A percentile compares a stretch with the other conserved stretches of the same genome.
These are phyloP conservation scores for Pollachius pollachius DNA, from an alignment of 2,113 vertebrate species.

Conservation along the genomic window DNA sequence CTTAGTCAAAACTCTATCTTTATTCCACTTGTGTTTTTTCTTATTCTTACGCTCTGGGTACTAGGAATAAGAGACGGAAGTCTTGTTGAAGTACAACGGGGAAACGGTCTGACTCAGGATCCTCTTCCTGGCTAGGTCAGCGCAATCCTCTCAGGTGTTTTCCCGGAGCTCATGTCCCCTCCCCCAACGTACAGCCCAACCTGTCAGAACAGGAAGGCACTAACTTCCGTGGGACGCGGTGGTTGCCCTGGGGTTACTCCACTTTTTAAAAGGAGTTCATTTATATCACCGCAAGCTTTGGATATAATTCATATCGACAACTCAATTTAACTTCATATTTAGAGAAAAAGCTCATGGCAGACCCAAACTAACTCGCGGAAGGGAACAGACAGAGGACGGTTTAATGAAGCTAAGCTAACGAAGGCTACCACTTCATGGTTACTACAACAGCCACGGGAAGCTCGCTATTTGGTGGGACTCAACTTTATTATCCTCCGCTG, in stretches of 20 bases:
- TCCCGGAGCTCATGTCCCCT: conserved; percentile 34
- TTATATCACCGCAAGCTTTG: too few relatives aligned
- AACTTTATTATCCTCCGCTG: background rate
- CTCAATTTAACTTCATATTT: conserved; percentile 25
- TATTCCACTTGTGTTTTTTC: too few relatives aligned
- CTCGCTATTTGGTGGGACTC: conserved; percentile 10
- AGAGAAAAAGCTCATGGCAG: background rate
- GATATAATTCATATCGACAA: too few relatives aligned
- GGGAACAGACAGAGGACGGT: conserved; percentile 6
- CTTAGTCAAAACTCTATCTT: too few relatives aligned
- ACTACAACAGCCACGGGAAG: conserved; percentile 10
- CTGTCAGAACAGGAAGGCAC: conserved; percentile 69
- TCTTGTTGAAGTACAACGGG: too few relatives aligned
- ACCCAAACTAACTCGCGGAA: conserved; percentile 33
- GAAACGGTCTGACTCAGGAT: too few relatives aligned
- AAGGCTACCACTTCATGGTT: conserved; percentile 57
- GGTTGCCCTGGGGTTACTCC: conserved; percentile 28
- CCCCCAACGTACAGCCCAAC: conserved; percentile 28
- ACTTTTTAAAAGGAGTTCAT: conserved; percentile 2
- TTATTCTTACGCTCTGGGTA: too few relatives aligned
- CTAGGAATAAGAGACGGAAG: too few relatives aligned
- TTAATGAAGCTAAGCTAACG: conserved; percentile 46
- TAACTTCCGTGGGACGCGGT: background rate
- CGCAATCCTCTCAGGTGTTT: conserved; percentile 68
- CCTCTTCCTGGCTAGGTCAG: too few relatives aligned